Base-by-base conservation (phyloP, 2,113 vertebrate genomes). In the Prietella phreatophila region DNA sequence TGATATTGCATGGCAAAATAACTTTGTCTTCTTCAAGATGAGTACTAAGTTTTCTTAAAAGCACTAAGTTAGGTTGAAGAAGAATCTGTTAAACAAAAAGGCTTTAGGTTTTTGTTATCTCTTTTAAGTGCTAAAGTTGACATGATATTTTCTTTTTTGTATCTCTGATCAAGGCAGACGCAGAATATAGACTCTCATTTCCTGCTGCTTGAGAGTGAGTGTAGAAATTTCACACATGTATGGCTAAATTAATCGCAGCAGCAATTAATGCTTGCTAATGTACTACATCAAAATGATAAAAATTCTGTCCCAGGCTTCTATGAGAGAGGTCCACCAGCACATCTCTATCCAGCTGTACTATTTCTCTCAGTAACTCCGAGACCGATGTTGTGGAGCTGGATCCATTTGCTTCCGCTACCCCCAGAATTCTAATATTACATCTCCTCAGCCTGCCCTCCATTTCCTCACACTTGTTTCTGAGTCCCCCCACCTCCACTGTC, bases 111-210 rank as follows among this genome's bases (percentile, higher is more conserved):
- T 67, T 69, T 69, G n/a, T 33, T n/a, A 69, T 69, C n/a, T 69
- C 65, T 69, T 67, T 69, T 69, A 50, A 78, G 39, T 78, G 42
- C 22, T 17, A 25, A 85, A 56, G 25, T 30, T 50, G 71, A 78
- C 25, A 50, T 5, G 36, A 36, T 63, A 27, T 88, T 56, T 90
- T 87, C 87, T 90, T 88, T 81, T 75, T 67, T 88, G 78, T 85
- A 88, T 92, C 89, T 90, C 76, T 92, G 89, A 93, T 93, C 85
- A 47, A 90, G 91, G 76, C 58, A 55, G 85, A 78, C 1, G n/a
- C 83, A 61, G 78, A 73, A 91, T 93, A 92, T 89, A 92, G 88
- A 93, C 85, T 33, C 30, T 71, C 87, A 86, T 92, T 93, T 71
- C 1, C 25, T 76, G 15, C 19, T 86, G 86, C 86, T 88, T 92